Percentiles rank a stretch among this genome's conserved stretches.
Conservation (phyloP, 2,888 invertebrate genomes). For the Parnassius glacialis region DNA sequence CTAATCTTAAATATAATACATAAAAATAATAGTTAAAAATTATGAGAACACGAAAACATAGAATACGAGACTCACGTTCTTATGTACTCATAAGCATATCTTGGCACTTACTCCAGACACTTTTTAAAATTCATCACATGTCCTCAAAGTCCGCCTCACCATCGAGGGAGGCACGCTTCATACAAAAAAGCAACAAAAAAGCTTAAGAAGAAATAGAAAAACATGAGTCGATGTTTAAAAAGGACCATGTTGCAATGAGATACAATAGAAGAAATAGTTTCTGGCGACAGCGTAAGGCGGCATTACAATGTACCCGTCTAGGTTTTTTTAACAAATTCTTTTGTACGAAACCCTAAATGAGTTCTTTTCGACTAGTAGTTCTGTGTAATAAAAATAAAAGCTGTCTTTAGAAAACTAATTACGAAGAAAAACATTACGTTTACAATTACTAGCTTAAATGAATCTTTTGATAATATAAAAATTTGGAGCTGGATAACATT, state of each 20-base stretch:
- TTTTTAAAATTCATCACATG: constrained; percentile 76
- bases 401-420: neutral
- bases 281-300: constrained; percentile 56
- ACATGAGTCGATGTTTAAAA: constrained; percentile 64
- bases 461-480: no score
- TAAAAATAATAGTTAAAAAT: no score
- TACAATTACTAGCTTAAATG: no score
- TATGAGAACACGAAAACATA: neutral
- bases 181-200: constrained; percentile 58
- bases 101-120: constrained; percentile 48
- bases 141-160: constrained; percentile 50
- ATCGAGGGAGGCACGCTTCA: constrained; percentile 62
- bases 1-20: no score
- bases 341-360: constrained; percentile 26
- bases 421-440: no score
- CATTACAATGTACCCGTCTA: constrained; percentile 43
- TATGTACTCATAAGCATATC: constrained; percentile 63
- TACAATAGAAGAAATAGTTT: constrained; percentile 68
- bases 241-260: constrained; percentile 59
- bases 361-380: constrained; percentile 2
- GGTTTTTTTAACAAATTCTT: constrained; percentile 38
- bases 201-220: constrained; percentile 44
- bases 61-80: constrained; percentile 39
- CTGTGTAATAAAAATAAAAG: constrained; percentile 15
- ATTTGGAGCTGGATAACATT: no score